Evolutionary conservation across 1,140 invertebrate genomes (phyloP), one percentile per base, ranked within the genome.

Genomic region (Ptiloglossa arizonensis): DNA sequence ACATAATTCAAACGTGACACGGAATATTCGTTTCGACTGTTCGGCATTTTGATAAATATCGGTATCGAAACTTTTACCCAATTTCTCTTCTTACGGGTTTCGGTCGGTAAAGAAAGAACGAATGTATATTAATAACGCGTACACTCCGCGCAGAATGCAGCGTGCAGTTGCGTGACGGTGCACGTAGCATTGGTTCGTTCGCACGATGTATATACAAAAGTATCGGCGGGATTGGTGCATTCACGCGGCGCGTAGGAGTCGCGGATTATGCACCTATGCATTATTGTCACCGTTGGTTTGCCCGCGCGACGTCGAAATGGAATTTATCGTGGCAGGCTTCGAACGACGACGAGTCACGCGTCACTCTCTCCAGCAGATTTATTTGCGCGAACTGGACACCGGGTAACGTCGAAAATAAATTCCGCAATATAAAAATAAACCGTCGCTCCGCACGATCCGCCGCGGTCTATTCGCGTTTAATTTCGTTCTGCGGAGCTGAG

Each of bases 211-310:
- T 32, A 38, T 32, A 57, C 71, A 66, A 27, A 24, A 41, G 71
- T 64, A 64, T 63, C 71, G 48, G n/a, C 22, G 9, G 46, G 19
- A 56, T 74, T 62, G 62, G 62, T 74, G 71, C 50, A 74, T 74
- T 74, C 62, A 44, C 71, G 50, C 62, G 46, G 32, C 59, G 27
- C 41, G 44, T 63, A 50, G 63, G 48, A 56, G 24, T 50, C 66
- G 32, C 17, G 48, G 66, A 80, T 78, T 70, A 64, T 64, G 74
- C 79, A 19, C 56, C 64, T 52, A 75, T 60, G 78, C 80, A 57
- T 78, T 82, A 82, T 82, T 78, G 80, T 82, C 73, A 62, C 24
- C 66, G 54, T 32, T n/a, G 56, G 24, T 74, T 67, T 56, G 62
- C 35, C 48, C 66, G 46, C 75, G 52, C 35, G 48, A 82, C 81